phyloP scores from a whole-genome alignment of 2,113 vertebrate genomes.

The Rattus norvegicus region GRCr8 NC_086026.1:127237001-127237500 shows the following conservation, averaged over 20 bases:
- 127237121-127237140: background rate
- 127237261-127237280: background rate
- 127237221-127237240: background rate
- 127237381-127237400: background rate
- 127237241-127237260: no score
- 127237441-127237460: no score
- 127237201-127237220: background rate
- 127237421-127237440: background rate
- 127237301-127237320: background rate
- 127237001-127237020: no score
- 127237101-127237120: background rate
- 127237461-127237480: no score
- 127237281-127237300: background rate
- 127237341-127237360: background rate
- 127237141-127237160: background rate
- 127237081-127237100: background rate
- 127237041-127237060: no score
- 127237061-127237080: no score
- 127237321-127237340: background rate
- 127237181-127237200: background rate
- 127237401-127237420: background rate
- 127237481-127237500: no score
- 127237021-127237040: no score
- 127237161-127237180: background rate
- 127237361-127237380: background rate